Conservation (phyloP, 2,797 vertebrate species). For the Knipowitschia caucasica region DNA sequence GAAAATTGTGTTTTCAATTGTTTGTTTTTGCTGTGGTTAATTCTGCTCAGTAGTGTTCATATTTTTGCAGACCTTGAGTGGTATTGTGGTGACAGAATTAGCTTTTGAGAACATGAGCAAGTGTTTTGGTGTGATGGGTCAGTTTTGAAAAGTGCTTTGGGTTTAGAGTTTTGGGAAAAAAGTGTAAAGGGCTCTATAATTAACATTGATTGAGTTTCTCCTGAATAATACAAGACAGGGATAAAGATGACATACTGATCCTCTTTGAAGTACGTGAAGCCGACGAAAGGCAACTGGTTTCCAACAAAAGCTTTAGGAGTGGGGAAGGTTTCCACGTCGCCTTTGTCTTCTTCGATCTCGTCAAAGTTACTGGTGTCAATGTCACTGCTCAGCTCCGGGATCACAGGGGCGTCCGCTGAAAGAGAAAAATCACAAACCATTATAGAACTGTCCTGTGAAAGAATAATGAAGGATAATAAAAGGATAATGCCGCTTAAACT, state of each 20-base stretch:
- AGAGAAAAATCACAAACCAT: conserved; percentile 3
- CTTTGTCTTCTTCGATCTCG: conserved; percentile 96
- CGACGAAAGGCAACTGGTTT: conserved; percentile 97
- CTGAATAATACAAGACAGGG: not conserved
- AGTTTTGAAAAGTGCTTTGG: too few relatives aligned
- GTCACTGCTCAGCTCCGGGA: conserved; percentile 96
- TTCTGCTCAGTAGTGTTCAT: too few relatives aligned
- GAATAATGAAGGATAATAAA: too few relatives aligned
- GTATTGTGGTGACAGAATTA: too few relatives aligned
- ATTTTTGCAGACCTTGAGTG: too few relatives aligned
- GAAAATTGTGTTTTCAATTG: too few relatives aligned
- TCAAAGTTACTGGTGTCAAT: conserved; percentile 99
- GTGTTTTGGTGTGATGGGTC: too few relatives aligned
- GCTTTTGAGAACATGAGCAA: too few relatives aligned
- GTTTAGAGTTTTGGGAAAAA: not conserved
- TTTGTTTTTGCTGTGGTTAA: too few relatives aligned
- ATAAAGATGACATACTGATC: conserved; percentile 84
- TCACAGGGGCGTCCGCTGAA: conserved; percentile 91
- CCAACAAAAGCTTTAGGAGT: conserved; percentile 96
- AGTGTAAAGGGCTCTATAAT: too few relatives aligned
- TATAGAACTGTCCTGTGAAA: not conserved
- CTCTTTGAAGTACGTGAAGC: conserved; percentile 98
- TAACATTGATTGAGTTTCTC: too few relatives aligned
- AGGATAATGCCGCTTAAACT: too few relatives aligned
- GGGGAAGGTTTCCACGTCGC: conserved; percentile 95